Conservation (phyloP, 2,888 invertebrate species). For the Dynastes tityus region DNA sequence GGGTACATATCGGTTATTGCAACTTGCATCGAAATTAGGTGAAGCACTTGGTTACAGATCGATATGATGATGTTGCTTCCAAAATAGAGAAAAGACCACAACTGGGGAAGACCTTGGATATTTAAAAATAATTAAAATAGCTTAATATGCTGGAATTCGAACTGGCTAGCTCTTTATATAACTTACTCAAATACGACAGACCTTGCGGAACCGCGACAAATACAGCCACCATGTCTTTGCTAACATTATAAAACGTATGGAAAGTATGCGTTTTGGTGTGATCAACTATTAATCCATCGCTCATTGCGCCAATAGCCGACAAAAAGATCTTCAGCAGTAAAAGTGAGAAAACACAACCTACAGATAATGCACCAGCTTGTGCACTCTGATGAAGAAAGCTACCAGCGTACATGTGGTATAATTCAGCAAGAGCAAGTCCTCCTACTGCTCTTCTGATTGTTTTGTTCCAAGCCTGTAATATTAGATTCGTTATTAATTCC, state of each 20-base stretch:
- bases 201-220: slow-evolving; percentile 48
- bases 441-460: neutral
- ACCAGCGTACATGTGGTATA: slow-evolving; percentile 49
- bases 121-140: too few relatives aligned
- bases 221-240: neutral
- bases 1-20: slow-evolving; percentile 51
- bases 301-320: slow-evolving; percentile 25
- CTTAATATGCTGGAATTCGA: too few relatives aligned
- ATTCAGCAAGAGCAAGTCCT: slow-evolving; percentile 29
- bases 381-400: slow-evolving; percentile 21
- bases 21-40: slow-evolving; percentile 49
- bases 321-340: slow-evolving; percentile 20
- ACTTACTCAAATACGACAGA: slow-evolving; percentile 27
- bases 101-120: slow-evolving; percentile 48
- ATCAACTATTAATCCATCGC: slow-evolving; percentile 8
- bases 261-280: neutral
- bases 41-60: slow-evolving; percentile 47
- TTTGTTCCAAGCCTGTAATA: slow-evolving; percentile 15
- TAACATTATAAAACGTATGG: neutral
- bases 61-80: slow-evolving; percentile 43
- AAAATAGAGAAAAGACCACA: slow-evolving; percentile 53
- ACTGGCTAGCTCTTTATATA: too few relatives aligned
- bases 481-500: too few relatives aligned
- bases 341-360: slow-evolving; percentile 17
- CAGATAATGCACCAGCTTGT: slow-evolving; percentile 30